Percentiles rank a stretch among this genome's conserved stretches.
Evolutionary conservation across 2,888 invertebrate species (phyloP).

Genomic region (Leucania comma): DNA sequence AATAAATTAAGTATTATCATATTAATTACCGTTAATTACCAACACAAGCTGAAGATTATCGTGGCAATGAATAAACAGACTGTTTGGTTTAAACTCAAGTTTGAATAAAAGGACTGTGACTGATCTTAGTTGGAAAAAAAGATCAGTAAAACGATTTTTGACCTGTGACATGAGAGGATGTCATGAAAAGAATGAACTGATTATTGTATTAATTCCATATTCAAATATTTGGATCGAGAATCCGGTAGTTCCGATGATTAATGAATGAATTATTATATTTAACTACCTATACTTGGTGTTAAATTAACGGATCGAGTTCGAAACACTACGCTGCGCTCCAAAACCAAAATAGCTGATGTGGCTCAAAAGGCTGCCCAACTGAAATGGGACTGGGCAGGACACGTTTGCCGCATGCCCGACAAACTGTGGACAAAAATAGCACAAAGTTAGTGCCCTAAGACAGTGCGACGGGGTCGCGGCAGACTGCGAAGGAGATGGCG

Average conservation of each 20-base stretch:
- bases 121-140: neutral
- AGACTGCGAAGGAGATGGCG: too few species aligned
- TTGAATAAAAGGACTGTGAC: constrained; percentile 13
- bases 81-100: constrained; percentile 17
- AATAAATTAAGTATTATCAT: constrained; percentile 49
- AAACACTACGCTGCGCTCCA: too few species aligned
- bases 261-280: neutral
- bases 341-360: too few species aligned
- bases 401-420: too few species aligned
- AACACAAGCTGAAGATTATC: constrained; percentile 43
- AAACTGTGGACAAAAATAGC: too few species aligned
- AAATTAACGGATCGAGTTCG: too few species aligned
- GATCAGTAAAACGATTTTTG: neutral
- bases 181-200: neutral
- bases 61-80: constrained; percentile 18
- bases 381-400: too few species aligned
- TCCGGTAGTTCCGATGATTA: neutral
- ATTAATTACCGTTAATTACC: constrained; percentile 36
- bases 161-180: too few species aligned
- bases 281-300: too few species aligned
- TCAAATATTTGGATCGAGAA: neutral
- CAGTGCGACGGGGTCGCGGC: too few species aligned
- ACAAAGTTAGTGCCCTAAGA: too few species aligned
- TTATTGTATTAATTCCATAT: neutral
- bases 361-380: too few species aligned